These are phyloP conservation scores for Lacerta bilineata DNA, from an alignment of 2,797 vertebrate species.

Conservation along the genomic window DNA sequence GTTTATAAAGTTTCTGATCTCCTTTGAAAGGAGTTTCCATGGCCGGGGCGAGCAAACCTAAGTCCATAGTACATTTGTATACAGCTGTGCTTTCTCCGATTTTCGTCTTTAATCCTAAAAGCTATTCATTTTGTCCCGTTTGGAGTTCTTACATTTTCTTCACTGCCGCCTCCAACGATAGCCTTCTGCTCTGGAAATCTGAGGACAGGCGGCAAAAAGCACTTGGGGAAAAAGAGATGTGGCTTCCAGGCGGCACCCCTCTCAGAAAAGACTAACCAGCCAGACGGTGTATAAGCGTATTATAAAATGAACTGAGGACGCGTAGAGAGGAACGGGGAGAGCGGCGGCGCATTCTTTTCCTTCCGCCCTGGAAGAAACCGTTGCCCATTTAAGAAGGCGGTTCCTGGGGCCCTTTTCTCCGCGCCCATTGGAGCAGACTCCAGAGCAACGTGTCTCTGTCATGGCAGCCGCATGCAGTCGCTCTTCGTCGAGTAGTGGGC, in stretches of 20 bases:
- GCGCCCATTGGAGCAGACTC: constrained; percentile 50
- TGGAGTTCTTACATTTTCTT: not conserved
- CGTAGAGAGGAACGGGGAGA: not conserved
- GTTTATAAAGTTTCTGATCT: not conserved
- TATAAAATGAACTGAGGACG: not conserved
- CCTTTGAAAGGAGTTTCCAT: not conserved
- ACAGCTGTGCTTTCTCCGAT: not conserved
- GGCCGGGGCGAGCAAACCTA: not conserved
- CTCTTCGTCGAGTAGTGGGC: not conserved
- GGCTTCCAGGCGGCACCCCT: not conserved
- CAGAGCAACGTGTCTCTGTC: constrained; percentile 62
- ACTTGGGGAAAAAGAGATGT: not conserved
- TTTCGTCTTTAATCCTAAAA: not conserved
- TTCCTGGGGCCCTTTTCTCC: not conserved
- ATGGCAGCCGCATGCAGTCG: constrained; percentile 37
- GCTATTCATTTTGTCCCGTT: not conserved
- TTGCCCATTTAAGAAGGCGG: constrained; percentile 69
- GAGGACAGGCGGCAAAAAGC: not conserved
- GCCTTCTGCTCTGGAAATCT: no score
- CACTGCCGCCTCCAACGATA: not conserved
- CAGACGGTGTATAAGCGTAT: not conserved
- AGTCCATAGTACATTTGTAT: not conserved
- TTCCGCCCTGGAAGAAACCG: fast-evolving
- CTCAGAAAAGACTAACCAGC: not conserved
- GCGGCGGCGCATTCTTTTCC: not conserved